Percentiles rank a stretch among this genome's conserved stretches.
phyloP scores from a whole-genome alignment of 2,113 vertebrate genomes.

The Piliocolobus tephrosceles region DNA sequence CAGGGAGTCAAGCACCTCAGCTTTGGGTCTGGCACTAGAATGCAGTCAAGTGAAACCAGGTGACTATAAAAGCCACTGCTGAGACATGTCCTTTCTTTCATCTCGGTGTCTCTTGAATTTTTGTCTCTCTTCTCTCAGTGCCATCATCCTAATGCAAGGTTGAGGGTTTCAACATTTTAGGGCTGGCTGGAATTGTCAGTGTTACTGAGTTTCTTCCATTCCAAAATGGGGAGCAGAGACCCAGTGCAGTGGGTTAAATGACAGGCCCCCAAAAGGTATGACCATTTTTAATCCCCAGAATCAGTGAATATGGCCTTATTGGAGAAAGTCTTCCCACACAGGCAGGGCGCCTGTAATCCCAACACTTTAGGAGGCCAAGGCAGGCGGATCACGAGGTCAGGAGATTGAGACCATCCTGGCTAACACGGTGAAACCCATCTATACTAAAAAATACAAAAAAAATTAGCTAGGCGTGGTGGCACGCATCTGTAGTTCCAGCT shows the following conservation, averaged over 20 bases:
- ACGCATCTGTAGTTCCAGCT: too few relatives aligned
- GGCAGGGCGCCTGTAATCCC: too few relatives aligned
- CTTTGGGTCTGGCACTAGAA: neutral
- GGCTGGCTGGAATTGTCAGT: neutral
- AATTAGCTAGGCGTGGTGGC: too few relatives aligned
- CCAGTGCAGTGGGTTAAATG: neutral
- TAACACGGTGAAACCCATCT: too few relatives aligned
- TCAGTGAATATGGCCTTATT: too few relatives aligned
- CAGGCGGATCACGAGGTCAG: too few relatives aligned
- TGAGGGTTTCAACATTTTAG: neutral
- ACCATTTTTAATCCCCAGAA: neutral
- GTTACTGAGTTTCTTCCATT: neutral
- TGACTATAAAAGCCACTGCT: accelerated
- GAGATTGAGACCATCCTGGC: too few relatives aligned
- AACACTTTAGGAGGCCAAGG: too few relatives aligned
- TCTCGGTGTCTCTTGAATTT: neutral
- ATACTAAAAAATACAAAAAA: too few relatives aligned
- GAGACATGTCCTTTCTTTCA: neutral
- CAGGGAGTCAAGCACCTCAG: accelerated
- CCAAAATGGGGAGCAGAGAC: neutral
- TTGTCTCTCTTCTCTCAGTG: neutral
- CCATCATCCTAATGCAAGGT: neutral
- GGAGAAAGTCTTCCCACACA: neutral
- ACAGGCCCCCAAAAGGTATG: neutral
- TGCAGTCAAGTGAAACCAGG: accelerated